Evolutionary conservation across 2,113 vertebrate genomes (phyloP).

Genomic region (Trematocara marginatum): DNA sequence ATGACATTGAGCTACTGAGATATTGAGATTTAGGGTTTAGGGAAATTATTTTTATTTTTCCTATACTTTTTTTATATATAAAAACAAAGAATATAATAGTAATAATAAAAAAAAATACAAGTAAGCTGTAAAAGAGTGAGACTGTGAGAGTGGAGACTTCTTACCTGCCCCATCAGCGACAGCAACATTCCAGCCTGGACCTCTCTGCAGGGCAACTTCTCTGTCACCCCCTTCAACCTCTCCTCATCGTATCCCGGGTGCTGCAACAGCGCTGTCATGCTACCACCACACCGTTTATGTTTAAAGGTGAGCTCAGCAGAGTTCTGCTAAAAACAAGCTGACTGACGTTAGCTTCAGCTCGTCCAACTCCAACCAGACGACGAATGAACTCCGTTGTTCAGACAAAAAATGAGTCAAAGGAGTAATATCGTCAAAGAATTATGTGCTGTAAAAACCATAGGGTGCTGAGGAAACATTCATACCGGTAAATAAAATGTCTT

Average conservation of each 20-base stretch:
- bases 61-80: neutral
- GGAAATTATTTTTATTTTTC: neutral
- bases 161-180: conserved; percentile 88
- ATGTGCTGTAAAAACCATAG: neutral
- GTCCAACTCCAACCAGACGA: neutral
- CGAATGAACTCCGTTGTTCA: neutral
- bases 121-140: neutral
- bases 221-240: conserved; percentile 65
- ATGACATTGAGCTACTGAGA: neutral
- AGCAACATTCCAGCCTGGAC: conserved; percentile 78
- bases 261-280: conserved; percentile 64
- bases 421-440: fast-evolving
- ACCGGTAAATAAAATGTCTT: neutral
- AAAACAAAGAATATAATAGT: neutral
- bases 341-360: neutral
- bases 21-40: neutral
- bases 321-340: neutral
- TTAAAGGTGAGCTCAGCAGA: neutral
- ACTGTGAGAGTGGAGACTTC: neutral
- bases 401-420: neutral
- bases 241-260: conserved; percentile 71
- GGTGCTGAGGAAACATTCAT: fast-evolving
- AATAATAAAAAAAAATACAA: neutral
- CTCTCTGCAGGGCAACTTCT: conserved; percentile 81
- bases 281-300: neutral